A percentile compares a stretch with the other conserved stretches of the same genome.
These are phyloP conservation scores for Cladopsammia gracilis DNA, from an alignment of 64 coral and sea anemone species.

Conservation along the genomic window DNA sequence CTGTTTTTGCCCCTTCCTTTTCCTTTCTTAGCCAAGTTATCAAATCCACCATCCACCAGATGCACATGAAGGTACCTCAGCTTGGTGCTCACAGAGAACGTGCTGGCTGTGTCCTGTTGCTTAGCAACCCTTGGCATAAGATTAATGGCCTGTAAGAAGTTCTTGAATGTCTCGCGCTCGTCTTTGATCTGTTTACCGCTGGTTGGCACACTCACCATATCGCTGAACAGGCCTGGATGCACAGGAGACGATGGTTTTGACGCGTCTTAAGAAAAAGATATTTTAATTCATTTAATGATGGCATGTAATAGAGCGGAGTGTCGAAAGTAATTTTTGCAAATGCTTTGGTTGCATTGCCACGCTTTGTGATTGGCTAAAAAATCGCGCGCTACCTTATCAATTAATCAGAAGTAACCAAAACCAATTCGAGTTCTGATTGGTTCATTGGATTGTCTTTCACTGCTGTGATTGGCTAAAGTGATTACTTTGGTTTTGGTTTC, in stretches of 20 bases:
- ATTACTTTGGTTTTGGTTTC: too few species aligned
- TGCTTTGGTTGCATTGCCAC: too few species aligned
- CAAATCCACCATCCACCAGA: slow-evolving; percentile 83
- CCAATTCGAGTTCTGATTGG: too few species aligned
- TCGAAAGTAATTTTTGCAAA: too few species aligned
- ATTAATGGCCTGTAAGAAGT: slow-evolving; percentile 86
- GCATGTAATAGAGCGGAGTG: not conserved
- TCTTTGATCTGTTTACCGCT: slow-evolving; percentile 99
- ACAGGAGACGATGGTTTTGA: slow-evolving; percentile 1
- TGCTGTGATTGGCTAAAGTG: too few species aligned
- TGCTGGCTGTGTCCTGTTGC: slow-evolving; percentile 68
- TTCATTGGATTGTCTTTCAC: too few species aligned
- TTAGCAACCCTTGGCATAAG: slow-evolving; percentile 77
- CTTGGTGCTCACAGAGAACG: slow-evolving; percentile 77
- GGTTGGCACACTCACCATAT: slow-evolving; percentile 99
- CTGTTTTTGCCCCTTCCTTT: slow-evolving; percentile 44
- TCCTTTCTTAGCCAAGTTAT: slow-evolving; percentile 80
- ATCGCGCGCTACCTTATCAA: too few species aligned
- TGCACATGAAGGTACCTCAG: slow-evolving; percentile 87
- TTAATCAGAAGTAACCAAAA: too few species aligned
- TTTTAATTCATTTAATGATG: too few species aligned
- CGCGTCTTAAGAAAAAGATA: not conserved
- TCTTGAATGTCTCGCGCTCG: slow-evolving; percentile 94
- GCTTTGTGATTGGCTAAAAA: too few species aligned
- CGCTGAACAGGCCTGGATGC: slow-evolving; percentile 47